These are phyloP conservation scores for Pyrocoelia pectoralis DNA, from an alignment of 2,888 invertebrate species.

Conservation along the genomic window DNA sequence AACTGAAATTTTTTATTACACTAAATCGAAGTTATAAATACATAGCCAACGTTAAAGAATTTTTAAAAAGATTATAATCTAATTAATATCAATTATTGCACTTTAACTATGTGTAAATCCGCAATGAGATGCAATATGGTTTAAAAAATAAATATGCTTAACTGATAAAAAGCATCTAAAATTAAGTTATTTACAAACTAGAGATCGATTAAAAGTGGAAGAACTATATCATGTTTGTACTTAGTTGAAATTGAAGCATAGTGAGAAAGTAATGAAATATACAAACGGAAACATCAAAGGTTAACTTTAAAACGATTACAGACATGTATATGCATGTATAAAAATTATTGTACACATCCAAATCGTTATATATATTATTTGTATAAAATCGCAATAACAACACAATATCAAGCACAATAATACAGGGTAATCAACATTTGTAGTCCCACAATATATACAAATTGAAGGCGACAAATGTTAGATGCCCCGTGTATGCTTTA, in stretches of 20 bases:
- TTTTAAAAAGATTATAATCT: neutral
- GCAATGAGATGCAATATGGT: neutral
- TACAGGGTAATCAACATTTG: neutral
- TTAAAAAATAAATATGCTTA: neutral
- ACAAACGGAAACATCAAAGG: slow-evolving; percentile 11
- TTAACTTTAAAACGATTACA: slow-evolving; percentile 16
- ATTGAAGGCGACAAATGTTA: neutral
- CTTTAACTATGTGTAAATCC: slow-evolving; percentile 10
- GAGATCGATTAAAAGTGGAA: slow-evolving; percentile 19
- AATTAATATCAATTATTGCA: slow-evolving; percentile 15
- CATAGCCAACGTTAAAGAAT: slow-evolving; percentile 3
- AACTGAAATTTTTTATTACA: slow-evolving; percentile 18
- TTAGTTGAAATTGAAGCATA: slow-evolving; percentile 6
- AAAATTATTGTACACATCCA: slow-evolving; percentile 35
- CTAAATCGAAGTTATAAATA: slow-evolving; percentile 18
- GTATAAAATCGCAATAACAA: slow-evolving; percentile 28
- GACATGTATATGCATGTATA: slow-evolving; percentile 25
- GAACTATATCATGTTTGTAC: slow-evolving; percentile 25
- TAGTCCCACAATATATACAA: neutral
- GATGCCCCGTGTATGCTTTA: neutral
- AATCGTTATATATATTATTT: slow-evolving; percentile 24
- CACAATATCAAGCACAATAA: slow-evolving; percentile 19
- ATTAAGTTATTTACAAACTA: slow-evolving; percentile 9
- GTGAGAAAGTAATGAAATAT: slow-evolving; percentile 3
- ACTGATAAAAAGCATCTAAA: slow-evolving; percentile 11